phyloP scores from a whole-genome alignment of 2,113 vertebrate genomes.

The Malurus melanocephalus region DNA sequence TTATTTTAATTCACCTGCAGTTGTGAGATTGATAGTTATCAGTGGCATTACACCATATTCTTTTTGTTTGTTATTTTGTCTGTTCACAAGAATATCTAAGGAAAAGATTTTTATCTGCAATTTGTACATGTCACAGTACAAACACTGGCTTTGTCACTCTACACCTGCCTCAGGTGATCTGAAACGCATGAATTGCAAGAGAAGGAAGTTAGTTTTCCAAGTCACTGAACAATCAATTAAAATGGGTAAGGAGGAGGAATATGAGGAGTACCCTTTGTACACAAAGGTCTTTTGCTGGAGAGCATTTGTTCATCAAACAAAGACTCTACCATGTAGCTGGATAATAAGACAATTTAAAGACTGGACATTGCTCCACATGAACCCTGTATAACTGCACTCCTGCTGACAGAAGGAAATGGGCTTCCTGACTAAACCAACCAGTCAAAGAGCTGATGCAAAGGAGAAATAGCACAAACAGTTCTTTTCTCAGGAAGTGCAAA shows the following conservation, averaged over 20 bases:
- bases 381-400: rapidly evolving
- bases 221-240: not conserved
- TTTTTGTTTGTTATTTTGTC: not conserved
- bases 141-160: not conserved
- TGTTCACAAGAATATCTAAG: not conserved
- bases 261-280: not conserved
- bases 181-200: not conserved
- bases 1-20: not conserved
- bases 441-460: not conserved
- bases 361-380: not conserved
- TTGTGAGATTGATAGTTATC: not conserved
- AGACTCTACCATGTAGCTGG: not conserved
- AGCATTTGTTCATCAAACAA: not conserved
- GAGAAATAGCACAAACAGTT: not conserved
- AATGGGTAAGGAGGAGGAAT: not conserved
- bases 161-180: not conserved
- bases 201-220: not conserved
- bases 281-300: not conserved
- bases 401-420: not conserved
- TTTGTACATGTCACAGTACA: not conserved
- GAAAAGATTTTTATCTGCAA: not conserved
- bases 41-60: not conserved
- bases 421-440: not conserved
- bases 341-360: not conserved
- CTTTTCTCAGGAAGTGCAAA: not conserved